Conservation (phyloP, 2,888 invertebrate genomes). For the Pandemis cinnamomeana region DNA sequence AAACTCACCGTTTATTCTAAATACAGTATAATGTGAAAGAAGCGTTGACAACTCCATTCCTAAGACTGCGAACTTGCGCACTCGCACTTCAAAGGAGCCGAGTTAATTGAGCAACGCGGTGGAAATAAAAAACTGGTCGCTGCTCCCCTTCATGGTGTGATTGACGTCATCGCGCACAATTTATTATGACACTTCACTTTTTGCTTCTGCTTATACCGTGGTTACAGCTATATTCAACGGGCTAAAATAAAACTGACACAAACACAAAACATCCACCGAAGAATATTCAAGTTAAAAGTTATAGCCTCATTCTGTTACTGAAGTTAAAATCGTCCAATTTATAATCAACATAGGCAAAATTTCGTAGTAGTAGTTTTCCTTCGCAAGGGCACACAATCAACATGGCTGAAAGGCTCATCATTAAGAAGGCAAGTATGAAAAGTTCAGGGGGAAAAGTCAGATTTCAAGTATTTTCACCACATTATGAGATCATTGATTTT, state of each 20-base stretch:
- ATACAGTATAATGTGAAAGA: conserved; percentile 14
- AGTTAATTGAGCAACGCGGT: conserved; percentile 71
- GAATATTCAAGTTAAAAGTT: not conserved
- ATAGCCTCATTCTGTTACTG: not conserved
- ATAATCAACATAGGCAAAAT: not conserved
- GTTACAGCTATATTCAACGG: conserved; percentile 19
- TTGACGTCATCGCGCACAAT: conserved; percentile 67
- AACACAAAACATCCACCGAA: not conserved
- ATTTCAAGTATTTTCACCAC: too few relatives aligned
- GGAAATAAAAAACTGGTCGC: conserved; percentile 53
- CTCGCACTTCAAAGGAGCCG: conserved; percentile 68
- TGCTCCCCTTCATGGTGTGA: conserved; percentile 58
- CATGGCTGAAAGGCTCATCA: too few relatives aligned
- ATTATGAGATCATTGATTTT: too few relatives aligned
- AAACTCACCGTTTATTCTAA: not conserved
- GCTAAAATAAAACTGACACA: conserved; percentile 8
- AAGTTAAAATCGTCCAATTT: not conserved
- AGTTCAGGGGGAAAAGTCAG: too few relatives aligned
- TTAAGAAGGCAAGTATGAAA: too few relatives aligned
- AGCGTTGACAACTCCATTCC: conserved; percentile 23
- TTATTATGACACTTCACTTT: conserved; percentile 59
- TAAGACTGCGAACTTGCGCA: conserved; percentile 6
- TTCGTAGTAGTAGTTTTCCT: not conserved
- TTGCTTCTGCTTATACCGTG: conserved; percentile 38
- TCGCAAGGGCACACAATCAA: not conserved